Evolutionary conservation across 2,888 invertebrate genomes (phyloP), one percentile per base, ranked within the genome.

Genomic region (Timandra comae): DNA sequence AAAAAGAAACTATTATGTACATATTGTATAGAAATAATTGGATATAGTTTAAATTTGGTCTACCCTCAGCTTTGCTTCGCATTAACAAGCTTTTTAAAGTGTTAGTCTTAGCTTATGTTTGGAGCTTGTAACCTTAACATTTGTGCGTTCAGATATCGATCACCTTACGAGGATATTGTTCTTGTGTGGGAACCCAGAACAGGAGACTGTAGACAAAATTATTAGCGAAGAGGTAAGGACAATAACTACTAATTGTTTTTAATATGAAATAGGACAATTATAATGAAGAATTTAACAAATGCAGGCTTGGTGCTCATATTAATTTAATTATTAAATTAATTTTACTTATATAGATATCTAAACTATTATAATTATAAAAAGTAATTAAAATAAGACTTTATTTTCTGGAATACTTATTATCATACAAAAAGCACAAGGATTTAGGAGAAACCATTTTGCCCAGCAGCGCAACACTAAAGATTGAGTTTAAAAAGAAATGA

Each of bases 81-180:
- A 55, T 59, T 72, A 75, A 71, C 62, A 60, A 44, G 72, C 69
- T 70, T 70, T 42, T 56, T 35, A 56, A 60, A 55, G 63, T 49
- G 52, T 16, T 64, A 67, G 32, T 62, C 40, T 44, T 57, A 53
- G 63, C 50, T 52, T 79, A 66, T 65, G 79, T 78, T 76, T 78
- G 70, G 72, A 75, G 84, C 82, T 85, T 84, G 62, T 80, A 79
- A 82, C 86, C 86, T 86, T 86, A 86, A 86, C 86, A 70, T 73
- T 57, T 57, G 67, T 68, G 74, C 77, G 71, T 70, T 60, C 88
- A 95, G 95, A 95, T 89, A 93, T 96, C 87, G 95, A 95, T 81
- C 96, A 95, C 80, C 89, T 96, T 87, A 94, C 93, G 61, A 90
- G 94, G 81, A 95, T 96, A 70, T 90, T 96, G 88, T 90, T 91